Percentiles rank a stretch among this genome's conserved stretches.
Conservation (phyloP, 2,888 invertebrate species). For the Podabrus alpinus region DNA sequence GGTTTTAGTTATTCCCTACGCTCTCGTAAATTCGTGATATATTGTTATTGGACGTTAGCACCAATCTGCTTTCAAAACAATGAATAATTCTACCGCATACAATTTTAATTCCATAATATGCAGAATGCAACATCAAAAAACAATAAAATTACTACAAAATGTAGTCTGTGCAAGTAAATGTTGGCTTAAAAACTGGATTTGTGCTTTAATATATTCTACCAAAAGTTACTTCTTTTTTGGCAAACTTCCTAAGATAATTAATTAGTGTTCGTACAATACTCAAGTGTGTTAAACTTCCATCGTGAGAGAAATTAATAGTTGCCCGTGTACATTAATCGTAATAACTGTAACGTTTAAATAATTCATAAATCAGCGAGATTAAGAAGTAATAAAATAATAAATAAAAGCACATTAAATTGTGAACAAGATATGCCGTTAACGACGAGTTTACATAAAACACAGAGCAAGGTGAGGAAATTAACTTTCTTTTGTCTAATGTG, state of each 20-base stretch:
- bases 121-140: not conserved
- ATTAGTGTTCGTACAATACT: not conserved
- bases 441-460: not conserved
- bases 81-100: conserved; percentile 1
- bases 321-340: not conserved
- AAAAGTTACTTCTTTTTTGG: not conserved
- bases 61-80: conserved; percentile 10
- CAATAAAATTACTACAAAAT: not conserved
- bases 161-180: not conserved
- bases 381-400: not conserved
- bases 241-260: conserved; percentile 2
- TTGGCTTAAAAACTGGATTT: not conserved
- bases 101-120: not conserved
- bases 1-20: conserved; percentile 9
- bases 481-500: not conserved
- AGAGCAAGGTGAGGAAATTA: not conserved
- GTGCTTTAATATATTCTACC: not conserved
- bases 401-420: not conserved
- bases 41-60: conserved; percentile 12
- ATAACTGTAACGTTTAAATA: not conserved
- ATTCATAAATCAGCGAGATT: not conserved
- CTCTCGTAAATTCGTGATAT: conserved; percentile 11
- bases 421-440: not conserved
- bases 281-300: not conserved
- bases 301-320: not conserved